These are phyloP conservation scores for Drosophila quinaria DNA, from an alignment of 2,888 invertebrate species.

Conservation along the genomic window DNA sequence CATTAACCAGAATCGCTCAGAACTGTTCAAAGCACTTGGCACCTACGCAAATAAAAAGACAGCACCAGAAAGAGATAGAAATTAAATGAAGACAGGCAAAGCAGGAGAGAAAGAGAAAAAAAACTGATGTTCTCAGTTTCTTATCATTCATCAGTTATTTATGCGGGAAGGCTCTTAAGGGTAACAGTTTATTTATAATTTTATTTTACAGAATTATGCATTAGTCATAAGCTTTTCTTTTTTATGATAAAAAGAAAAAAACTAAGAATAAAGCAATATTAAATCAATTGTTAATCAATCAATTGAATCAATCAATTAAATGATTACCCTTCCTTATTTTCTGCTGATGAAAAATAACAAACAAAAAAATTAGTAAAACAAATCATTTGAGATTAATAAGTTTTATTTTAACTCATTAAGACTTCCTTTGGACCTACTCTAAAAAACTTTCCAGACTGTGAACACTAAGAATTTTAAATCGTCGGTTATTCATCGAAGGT, in stretches of 20 bases:
- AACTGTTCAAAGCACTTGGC: slow-evolving; percentile 18
- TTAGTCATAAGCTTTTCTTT: background rate
- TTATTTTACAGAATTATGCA: background rate
- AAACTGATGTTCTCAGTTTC: background rate
- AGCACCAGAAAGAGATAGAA: background rate
- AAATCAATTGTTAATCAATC: slow-evolving; percentile 1
- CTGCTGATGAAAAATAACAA: background rate
- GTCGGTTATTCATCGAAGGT: no score
- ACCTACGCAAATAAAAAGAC: slow-evolving; percentile 16
- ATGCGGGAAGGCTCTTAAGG: slow-evolving; percentile 16
- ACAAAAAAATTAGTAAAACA: background rate
- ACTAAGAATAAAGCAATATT: background rate
- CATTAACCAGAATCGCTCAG: slow-evolving; percentile 35
- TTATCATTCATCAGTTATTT: slow-evolving; percentile 21
- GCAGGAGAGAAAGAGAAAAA: background rate
- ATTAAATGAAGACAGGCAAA: background rate
- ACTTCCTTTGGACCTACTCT: background rate
- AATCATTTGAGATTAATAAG: background rate
- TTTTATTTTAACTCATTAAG: background rate
- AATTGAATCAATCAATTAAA: slow-evolving; percentile 6
- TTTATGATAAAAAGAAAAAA: background rate
- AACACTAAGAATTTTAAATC: no score
- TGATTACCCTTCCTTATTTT: background rate
- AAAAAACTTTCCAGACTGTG: no score
- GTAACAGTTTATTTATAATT: slow-evolving; percentile 3